Base-by-base conservation (phyloP, 2,113 vertebrate species). In the Vanacampus margaritifer region DNA sequence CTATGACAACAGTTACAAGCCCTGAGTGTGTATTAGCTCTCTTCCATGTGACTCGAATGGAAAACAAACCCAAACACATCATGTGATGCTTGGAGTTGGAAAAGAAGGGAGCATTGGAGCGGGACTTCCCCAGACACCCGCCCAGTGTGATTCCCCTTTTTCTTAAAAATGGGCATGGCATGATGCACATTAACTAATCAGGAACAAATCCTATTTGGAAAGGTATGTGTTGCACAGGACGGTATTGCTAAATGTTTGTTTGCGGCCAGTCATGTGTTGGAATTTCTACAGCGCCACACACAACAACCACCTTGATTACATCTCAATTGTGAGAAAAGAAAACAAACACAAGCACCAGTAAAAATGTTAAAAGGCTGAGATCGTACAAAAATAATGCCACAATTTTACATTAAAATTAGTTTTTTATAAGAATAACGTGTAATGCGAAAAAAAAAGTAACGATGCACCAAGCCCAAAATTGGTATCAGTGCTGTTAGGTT, bases 251-350 rank as follows among this genome's bases (percentile, higher is more conserved):
- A 85, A 24, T 67, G 73, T 75, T 75, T 67, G 75, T 78, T 77
- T 82, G 80, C 78, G 80, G 79, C 73, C 66, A 77, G 82, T 85
- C 86, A 86, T 81, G 86, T 82, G 80, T 78, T 84, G 79, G 72
- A 57, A 72, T 85, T 74, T 76, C 70, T 70, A 26, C 16, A 41
- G 39, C 46, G 8, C 26, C 66, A 67, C 46, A 71, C 66, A 66
- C 67, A 26, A 14, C 24, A 21, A 11, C 10, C 6, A 23, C 21
- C 51, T 53, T 5, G 11, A 26, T 5, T 3, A n/a, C 58, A 60
- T 17, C 45, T 0, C 1, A 46, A 46, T 16, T 46, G 5, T 16
- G 16, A 46, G 16, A 46, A 6, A 17, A 6, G 1, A 43, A 43
- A 5, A 43, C 16, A 41, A 10, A 41, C 28, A 32, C 9, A 13